These are phyloP conservation scores for Tychaedon coryphoeus DNA, from an alignment of 2,113 vertebrate species.

Conservation along the genomic window DNA sequence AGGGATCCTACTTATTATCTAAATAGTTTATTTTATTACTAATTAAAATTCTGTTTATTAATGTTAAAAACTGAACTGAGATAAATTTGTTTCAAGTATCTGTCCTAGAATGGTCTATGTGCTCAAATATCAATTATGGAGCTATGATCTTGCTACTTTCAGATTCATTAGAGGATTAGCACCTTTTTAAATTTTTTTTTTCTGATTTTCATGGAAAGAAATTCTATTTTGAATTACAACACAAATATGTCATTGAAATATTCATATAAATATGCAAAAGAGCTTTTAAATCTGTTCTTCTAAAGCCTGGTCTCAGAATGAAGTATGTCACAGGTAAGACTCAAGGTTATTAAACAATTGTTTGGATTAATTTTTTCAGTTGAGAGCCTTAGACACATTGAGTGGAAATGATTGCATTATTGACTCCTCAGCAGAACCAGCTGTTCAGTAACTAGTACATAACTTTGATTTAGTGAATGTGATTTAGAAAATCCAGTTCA, in stretches of 20 bases:
- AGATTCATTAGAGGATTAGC: neutral
- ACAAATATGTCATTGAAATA: neutral
- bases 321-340: neutral
- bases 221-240: neutral
- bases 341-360: neutral
- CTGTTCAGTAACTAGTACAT: neutral
- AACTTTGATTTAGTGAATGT: slow-evolving; percentile 7
- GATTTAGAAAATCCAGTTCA: neutral
- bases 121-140: neutral
- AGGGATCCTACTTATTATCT: neutral
- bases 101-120: neutral
- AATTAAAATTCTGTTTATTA: neutral
- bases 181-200: neutral
- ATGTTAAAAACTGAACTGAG: neutral
- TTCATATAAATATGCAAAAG: neutral
- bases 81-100: neutral
- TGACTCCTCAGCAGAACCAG: neutral
- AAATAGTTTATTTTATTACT: neutral
- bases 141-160: neutral
- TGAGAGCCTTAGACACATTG: neutral
- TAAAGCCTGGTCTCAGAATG: neutral
- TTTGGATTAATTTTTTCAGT: neutral
- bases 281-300: neutral
- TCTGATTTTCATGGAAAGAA: neutral
- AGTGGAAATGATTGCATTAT: neutral